Evolutionary conservation across 2,113 vertebrate genomes (phyloP).

Genomic region (Rhombomys opimus): DNA sequence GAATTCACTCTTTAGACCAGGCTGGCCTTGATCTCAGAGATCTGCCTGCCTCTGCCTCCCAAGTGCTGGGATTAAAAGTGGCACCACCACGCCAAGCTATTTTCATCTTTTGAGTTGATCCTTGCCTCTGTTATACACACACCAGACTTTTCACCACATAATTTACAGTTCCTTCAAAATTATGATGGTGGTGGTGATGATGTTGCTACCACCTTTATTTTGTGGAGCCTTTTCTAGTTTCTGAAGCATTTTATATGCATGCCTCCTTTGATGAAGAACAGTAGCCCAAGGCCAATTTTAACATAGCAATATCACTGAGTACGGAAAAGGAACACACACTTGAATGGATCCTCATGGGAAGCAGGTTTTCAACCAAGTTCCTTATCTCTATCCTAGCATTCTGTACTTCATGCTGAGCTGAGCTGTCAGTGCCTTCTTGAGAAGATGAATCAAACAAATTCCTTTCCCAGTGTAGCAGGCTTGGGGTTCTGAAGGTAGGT

Average conservation of each 20-base stretch:
- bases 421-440: background rate
- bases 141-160: background rate
- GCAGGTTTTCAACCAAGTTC: background rate
- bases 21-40: background rate
- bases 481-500: fast-evolving
- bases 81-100: background rate
- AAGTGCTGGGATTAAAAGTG: background rate
- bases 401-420: background rate
- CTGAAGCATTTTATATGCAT: background rate
- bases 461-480: background rate
- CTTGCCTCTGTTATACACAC: background rate
- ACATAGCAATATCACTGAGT: background rate
- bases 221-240: background rate
- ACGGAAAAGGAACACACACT: background rate
- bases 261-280: background rate
- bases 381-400: background rate
- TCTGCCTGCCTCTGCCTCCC: background rate
- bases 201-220: background rate
- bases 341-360: background rate
- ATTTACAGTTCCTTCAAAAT: background rate
- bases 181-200: background rate
- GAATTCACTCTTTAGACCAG: background rate
- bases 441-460: background rate
- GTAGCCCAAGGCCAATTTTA: background rate
- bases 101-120: background rate